Evolutionary conservation across 1,140 invertebrate genomes (phyloP), one percentile per base, ranked within the genome.

Genomic region (Zaprionus inermis): DNA sequence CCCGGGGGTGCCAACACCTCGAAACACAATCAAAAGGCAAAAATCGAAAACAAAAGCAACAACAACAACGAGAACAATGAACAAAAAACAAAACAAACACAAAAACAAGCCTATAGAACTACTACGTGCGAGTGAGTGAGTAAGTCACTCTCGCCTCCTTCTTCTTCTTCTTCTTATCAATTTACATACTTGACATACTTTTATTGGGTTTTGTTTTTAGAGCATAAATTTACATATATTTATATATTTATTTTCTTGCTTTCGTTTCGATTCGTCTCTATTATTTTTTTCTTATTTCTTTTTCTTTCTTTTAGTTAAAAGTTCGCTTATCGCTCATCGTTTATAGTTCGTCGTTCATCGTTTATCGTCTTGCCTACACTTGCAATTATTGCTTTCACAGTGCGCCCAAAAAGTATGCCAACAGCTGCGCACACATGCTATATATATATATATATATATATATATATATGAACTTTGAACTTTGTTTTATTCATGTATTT

Each of bases 1-100:
- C 81, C 77, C 55, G 54, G 36, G 54, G 36, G 64, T 36, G 60
- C 76, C 76, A 58, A 57, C 52, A 68, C 63, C 76, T 41, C n/a
- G n/a, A n/a, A 61, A n/a, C 65, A 63, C 38, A 57, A 78, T 55
- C 59, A 5, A 71, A 59, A 72, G 11, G 71, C 16, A 61, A 38
- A 32, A 54, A 65, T 18, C 52, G 56, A 58, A 46, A 20, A n/a
- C 5, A 2, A 38, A 38, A 38, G 14, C 36, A 38, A 38, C 36
- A 38, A 38, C 14, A 38, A 1, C 14, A 5, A 38, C 14, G 14
- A 38, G 28, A 28, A 38, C 14, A 38, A 38, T n/a, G 24, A 1
- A 28, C n/a, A 44, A 44, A 16, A 44, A 44, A 59, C 65, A 38
- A 22, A 69, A n/a, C n/a, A n/a, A n/a, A n/a, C n/a, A n/a, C 22